phyloP scores from a whole-genome alignment of 2,113 vertebrate species.

The Microcebus ravelobensis region DNA sequence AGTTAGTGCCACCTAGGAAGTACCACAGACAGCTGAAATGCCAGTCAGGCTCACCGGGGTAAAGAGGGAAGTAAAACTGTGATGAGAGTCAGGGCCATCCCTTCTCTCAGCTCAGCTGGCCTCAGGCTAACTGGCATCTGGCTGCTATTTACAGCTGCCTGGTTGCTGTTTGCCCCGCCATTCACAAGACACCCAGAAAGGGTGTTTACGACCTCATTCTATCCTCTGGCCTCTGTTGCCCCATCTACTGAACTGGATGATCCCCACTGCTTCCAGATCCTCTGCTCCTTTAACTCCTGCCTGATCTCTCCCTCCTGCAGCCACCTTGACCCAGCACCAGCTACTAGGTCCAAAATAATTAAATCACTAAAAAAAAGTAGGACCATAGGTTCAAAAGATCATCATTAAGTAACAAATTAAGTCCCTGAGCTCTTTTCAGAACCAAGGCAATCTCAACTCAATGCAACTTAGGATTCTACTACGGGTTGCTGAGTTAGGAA shows the following conservation, averaged over 20 bases:
- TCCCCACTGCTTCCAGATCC: not conserved
- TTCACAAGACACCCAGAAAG: not conserved
- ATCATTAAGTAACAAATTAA: slow-evolving; percentile 16
- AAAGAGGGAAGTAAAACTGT: not conserved
- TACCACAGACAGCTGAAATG: not conserved
- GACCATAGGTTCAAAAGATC: not conserved
- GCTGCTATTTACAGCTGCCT: not conserved
- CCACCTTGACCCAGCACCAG: not conserved
- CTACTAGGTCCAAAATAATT: not conserved
- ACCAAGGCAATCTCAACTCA: not conserved
- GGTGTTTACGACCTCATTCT: not conserved
- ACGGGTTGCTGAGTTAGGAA: slow-evolving; percentile 2
- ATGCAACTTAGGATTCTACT: not conserved
- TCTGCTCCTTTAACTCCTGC: not conserved
- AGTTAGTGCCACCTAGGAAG: not conserved
- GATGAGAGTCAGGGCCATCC: not conserved
- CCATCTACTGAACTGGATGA: not conserved
- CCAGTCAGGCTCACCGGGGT: not conserved
- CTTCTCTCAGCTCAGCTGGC: not conserved
- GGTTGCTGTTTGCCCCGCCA: not conserved
- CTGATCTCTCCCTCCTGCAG: not conserved
- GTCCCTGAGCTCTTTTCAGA: not conserved
- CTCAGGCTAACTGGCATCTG: not conserved
- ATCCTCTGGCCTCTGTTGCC: not conserved
- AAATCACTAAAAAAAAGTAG: not conserved